Percentiles rank a stretch among this genome's conserved stretches.
phyloP scores from a whole-genome alignment of 2,888 invertebrate genomes.

The Prosapia bicincta region DNA sequence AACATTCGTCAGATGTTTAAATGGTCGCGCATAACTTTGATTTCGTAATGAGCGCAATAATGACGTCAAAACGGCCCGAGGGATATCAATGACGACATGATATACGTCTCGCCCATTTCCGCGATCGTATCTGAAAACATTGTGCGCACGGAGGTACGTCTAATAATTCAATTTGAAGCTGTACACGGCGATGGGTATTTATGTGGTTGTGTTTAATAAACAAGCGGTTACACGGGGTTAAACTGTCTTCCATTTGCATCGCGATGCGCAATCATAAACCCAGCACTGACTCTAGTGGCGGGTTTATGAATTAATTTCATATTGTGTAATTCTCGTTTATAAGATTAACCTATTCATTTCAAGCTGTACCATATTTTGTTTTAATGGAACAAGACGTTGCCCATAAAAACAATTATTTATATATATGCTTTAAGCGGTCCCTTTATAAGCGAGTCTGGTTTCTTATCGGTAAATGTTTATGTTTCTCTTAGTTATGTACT shows the following conservation, averaged over 20 bases:
- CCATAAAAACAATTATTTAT: too few species aligned
- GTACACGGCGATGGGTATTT: background rate
- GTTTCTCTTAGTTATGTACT: too few species aligned
- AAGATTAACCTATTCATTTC: background rate
- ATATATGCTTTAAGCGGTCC: too few species aligned
- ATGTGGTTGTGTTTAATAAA: background rate
- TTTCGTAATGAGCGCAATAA: background rate
- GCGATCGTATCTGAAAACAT: background rate
- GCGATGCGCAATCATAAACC: background rate
- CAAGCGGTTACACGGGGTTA: background rate
- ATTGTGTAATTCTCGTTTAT: background rate
- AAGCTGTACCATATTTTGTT: too few species aligned
- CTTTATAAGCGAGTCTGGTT: too few species aligned
- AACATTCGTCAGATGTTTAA: background rate
- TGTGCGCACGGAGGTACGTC: background rate
- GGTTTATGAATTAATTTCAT: background rate
- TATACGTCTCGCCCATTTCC: background rate
- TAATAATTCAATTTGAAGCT: background rate
- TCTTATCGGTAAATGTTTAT: too few species aligned
- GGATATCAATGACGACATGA: background rate
- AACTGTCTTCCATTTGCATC: background rate
- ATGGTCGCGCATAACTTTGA: background rate
- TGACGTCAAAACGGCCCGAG: background rate
- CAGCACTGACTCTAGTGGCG: background rate
- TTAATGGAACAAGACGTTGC: too few species aligned